phyloP scores from a whole-genome alignment of 1,140 invertebrate genomes.

The Micrasema minimum region DNA sequence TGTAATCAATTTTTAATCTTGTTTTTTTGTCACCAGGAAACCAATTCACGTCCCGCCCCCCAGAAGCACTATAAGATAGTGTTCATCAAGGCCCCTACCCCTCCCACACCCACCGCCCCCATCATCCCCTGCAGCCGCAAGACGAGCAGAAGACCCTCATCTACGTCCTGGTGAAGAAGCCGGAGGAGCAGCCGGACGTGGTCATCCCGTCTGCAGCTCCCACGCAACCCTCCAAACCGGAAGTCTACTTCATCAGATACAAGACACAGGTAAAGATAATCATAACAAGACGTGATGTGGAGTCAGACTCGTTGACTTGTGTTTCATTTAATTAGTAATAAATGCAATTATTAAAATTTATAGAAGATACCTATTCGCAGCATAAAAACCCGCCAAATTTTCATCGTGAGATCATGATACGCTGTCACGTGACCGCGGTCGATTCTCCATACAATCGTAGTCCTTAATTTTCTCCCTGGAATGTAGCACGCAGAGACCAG shows the following conservation, averaged over 20 bases:
- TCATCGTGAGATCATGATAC: no score
- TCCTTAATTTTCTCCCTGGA: no score
- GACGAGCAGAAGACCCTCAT: constrained; percentile 90
- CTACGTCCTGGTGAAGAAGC: constrained; percentile 90
- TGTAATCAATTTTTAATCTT: no score
- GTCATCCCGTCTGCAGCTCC: constrained; percentile 80
- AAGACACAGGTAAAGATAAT: constrained; percentile 81
- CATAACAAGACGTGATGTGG: background rate
- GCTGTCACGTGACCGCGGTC: no score
- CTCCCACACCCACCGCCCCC: constrained; percentile 80
- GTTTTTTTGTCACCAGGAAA: constrained; percentile 58
- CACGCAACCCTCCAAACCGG: constrained; percentile 84
- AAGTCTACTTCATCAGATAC: constrained; percentile 89
- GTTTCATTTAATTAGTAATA: background rate
- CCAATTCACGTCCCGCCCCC: constrained; percentile 74
- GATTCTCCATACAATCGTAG: no score
- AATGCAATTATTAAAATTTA: background rate
- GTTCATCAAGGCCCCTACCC: constrained; percentile 87
- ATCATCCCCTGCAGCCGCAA: constrained; percentile 79
- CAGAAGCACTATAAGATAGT: constrained; percentile 92
- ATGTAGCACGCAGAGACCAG: no score
- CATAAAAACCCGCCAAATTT: no score
- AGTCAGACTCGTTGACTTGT: background rate
- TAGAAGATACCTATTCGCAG: background rate
- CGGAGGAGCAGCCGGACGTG: constrained; percentile 82